Evolutionary conservation across 1,140 invertebrate species (phyloP).

Genomic region (Homarus americanus): DNA sequence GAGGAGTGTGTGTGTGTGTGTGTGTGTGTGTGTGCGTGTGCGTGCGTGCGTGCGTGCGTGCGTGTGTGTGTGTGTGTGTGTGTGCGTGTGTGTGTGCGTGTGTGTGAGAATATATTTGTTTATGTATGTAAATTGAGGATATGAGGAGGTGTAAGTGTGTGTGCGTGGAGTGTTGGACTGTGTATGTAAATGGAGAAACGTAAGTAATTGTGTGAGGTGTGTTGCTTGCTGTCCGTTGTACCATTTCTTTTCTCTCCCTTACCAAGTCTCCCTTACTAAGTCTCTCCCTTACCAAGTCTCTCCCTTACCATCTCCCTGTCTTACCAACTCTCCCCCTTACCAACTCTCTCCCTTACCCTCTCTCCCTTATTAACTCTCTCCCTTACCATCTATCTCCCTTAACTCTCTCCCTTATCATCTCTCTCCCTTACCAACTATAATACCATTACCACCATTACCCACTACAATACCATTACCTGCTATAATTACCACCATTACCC

Average conservation of each 20-base stretch:
- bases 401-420: too few relatives aligned
- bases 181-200: neutral
- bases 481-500: too few relatives aligned
- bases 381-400: too few relatives aligned
- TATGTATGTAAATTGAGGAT: neutral
- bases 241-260: neutral
- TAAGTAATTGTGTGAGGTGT: neutral
- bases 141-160: neutral
- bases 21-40: conserved; percentile 1
- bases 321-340: too few relatives aligned
- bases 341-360: too few relatives aligned
- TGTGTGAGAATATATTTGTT: neutral
- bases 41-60: neutral
- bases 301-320: neutral
- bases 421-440: too few relatives aligned
- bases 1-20: conserved; percentile 15
- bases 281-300: too few relatives aligned
- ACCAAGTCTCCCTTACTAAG: neutral
- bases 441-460: too few relatives aligned
- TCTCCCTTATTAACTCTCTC: too few relatives aligned
- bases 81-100: neutral
- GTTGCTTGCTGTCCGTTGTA: neutral
- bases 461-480: too few relatives aligned
- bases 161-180: too few relatives aligned
- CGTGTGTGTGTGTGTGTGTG: neutral